Evolutionary conservation across 2,797 vertebrate genomes (phyloP), one percentile per base, ranked within the genome.

Genomic region (Chiroxiphia lanceolata): DNA sequence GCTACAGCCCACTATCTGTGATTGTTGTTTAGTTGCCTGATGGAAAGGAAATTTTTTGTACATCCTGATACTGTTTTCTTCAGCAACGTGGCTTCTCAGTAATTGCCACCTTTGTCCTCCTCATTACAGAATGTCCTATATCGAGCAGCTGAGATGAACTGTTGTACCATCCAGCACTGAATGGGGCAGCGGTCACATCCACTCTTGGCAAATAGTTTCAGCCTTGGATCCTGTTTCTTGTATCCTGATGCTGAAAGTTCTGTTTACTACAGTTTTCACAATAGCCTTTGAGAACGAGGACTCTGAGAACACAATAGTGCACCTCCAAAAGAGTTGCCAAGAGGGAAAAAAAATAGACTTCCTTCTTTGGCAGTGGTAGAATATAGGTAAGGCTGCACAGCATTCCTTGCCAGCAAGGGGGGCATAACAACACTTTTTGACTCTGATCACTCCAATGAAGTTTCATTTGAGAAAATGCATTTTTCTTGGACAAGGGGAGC

Each of bases 231-330:
- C 93, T 17, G 90, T 93, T 97, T 96, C 87, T 97, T 79, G 96
- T 74, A 95, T 96, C 94, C 96, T 96, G 96, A 78, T 92, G 94
- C 95, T 93, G 89, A 91, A 92, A 95, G 93, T 93, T 97, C 95
- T 98, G 92, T 95, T 97, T 96, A 96, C 93, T 96, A 59, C 94
- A 81, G 67, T 48, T 85, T 79, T 95, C 93, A 97, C 92, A 97
- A 97, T 95, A 92, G 90, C 82, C 92, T 95, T 76, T 44, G 94
- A 82, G 91, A 95, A 95, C 23, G 80, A 97, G 96, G 63, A 29
- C 95, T 95, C 87, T n/a, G 87, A 94, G 95, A 97, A 97, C 88
- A 97, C 95, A 97, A 98, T 96, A 95, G 96, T 63, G 70, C 86
- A 86, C 93, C 96, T 97, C 96, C 94, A 95, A 88, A 80, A 70